These are phyloP conservation scores for Dolichopus griseipennis DNA, from an alignment of 2,888 invertebrate genomes.

Conservation along the genomic window DNA sequence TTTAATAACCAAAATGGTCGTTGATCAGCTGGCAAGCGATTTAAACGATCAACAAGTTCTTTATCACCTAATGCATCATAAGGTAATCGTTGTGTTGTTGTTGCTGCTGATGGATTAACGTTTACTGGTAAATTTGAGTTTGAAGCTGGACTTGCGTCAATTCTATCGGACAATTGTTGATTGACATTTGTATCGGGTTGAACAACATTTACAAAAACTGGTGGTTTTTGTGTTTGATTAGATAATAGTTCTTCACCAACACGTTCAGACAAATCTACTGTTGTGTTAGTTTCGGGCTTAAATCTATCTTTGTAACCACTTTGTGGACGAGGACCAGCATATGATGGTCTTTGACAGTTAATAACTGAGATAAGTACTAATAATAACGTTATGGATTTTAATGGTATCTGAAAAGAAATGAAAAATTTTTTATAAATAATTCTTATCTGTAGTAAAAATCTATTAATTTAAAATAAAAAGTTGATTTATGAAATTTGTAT, in stretches of 20 bases:
- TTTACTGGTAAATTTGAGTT: constrained; percentile 4
- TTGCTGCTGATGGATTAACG: not conserved
- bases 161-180: constrained; percentile 12
- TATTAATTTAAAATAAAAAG: too few species aligned
- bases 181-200: constrained; percentile 12
- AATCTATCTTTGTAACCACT: constrained; percentile 54
- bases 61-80: constrained; percentile 58
- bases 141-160: constrained; percentile 7
- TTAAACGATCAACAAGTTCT: constrained; percentile 53
- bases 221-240: constrained; percentile 30
- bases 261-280: constrained; percentile 41
- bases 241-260: constrained; percentile 42
- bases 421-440: not conserved
- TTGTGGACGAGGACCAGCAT: constrained; percentile 49
- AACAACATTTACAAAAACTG: constrained; percentile 19
- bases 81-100: constrained; percentile 43
- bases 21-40: constrained; percentile 55
- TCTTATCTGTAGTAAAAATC: too few species aligned
- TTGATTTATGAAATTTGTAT: too few species aligned
- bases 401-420: not conserved
- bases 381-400: too few species aligned
- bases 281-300: constrained; percentile 20
- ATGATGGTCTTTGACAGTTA: constrained; percentile 52
- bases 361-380: not conserved
- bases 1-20: constrained; percentile 68